Base-by-base conservation (phyloP, 1,140 invertebrate species). In the Aphelinus certus region DNA sequence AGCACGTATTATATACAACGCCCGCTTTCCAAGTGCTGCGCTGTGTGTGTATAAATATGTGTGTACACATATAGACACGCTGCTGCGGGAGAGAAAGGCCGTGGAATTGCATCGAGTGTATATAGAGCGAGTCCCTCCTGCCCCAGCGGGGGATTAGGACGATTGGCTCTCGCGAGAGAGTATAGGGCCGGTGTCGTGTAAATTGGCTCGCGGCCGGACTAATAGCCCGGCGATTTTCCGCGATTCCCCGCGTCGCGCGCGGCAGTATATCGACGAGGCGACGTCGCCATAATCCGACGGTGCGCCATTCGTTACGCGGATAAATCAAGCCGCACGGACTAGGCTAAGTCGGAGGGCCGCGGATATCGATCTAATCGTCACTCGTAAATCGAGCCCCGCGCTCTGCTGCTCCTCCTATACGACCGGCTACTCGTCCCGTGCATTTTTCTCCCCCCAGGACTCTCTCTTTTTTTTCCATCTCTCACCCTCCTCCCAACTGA, bases 281-380 rank as follows among this genome's bases (percentile, higher is more conserved):
- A 10, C 48, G 3, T 56, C 61, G 6, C 53, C 69, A 47, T 57
- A 72, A 49, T 53, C 26, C 26, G 26, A 26, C 26, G 26, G 26
- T 26, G 26, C 26, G 26, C 71, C 63, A 73, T 73, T 74, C 49
- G 57, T 74, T 68, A 74, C 61, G 67, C 72, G 72, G 61, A 74
- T 67, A 74, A 68, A 68, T 74, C 72, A 74, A 68, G 64, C 53
- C 53, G 46, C 45, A 26, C 26, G 26, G 26, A 26, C 26, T 26
- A 26, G 26, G 26, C 26, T 26, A 26, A 26, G 26, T 26, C 26
- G 26, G 26, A 26, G 26, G 26, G 26, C 26, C 26, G 26, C 26
- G 26, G 48, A 67, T 67, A 74, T 74, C 72, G 56, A 74, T 74
- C 72, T 74, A 68, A 74, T 74, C 65, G 72, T 68, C 55, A 74